These are phyloP conservation scores for Sitophilus oryzae DNA, from an alignment of 1,140 invertebrate genomes.

Conservation along the genomic window DNA sequence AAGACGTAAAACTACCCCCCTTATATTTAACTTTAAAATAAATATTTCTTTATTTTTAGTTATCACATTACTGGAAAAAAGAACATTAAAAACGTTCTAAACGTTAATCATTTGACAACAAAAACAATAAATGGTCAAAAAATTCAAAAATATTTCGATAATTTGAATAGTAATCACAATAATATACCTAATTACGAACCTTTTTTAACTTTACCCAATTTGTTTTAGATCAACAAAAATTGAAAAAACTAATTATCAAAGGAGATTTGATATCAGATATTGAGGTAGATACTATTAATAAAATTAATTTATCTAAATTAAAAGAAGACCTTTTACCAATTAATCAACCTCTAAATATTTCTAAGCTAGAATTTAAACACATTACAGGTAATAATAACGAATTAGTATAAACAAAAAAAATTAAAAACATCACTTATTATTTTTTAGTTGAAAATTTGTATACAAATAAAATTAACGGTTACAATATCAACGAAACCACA, in stretches of 20 bases:
- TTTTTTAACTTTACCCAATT: background rate
- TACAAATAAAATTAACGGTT: slow-evolving; percentile 25
- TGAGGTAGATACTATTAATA: slow-evolving; percentile 26
- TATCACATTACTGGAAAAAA: slow-evolving; percentile 34
- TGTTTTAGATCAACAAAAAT: slow-evolving; percentile 22
- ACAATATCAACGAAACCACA: slow-evolving; percentile 28
- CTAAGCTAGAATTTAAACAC: slow-evolving; percentile 28
- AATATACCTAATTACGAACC: background rate
- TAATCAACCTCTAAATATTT: slow-evolving; percentile 24
- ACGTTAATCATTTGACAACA: slow-evolving; percentile 27
- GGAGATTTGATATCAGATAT: slow-evolving; percentile 25
- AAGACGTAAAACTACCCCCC: background rate
- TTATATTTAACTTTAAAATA: background rate
- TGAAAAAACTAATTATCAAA: slow-evolving; percentile 29
- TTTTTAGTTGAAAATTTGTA: slow-evolving; percentile 31
- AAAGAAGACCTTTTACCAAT: slow-evolving; percentile 23
- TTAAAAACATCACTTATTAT: too few relatives aligned
- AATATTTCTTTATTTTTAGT: slow-evolving; percentile 23
- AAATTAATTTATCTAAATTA: slow-evolving; percentile 19
- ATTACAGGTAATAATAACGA: slow-evolving; percentile 32
- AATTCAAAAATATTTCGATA: too few relatives aligned
- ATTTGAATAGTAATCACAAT: slow-evolving; percentile 9
- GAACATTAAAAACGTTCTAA: slow-evolving; percentile 25
- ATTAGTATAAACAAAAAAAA: too few relatives aligned
- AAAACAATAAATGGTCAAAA: slow-evolving; percentile 22